Conservation (phyloP, 2,797 vertebrate genomes). For the Peromyscus nudipes region DNA sequence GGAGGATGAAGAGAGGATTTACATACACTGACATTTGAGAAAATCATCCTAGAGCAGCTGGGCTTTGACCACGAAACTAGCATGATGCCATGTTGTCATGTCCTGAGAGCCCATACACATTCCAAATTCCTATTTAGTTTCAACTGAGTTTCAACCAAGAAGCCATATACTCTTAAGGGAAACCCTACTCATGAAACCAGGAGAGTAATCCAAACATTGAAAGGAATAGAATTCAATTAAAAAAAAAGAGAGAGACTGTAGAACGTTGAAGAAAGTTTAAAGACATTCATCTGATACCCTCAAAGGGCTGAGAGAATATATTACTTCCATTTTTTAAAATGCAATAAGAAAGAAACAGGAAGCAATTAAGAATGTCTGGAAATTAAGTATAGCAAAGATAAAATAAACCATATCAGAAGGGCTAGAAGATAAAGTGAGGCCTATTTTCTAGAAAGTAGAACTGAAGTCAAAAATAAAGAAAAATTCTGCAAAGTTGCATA, state of each 20-base stretch:
- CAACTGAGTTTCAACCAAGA: background rate
- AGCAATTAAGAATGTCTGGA: constrained; percentile 1
- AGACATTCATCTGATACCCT: constrained; percentile 7
- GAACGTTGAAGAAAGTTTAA: background rate
- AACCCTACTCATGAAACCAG: background rate
- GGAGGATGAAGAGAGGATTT: constrained; percentile 54
- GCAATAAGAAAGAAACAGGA: background rate
- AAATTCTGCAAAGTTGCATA: constrained; percentile 8
- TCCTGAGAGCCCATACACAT: background rate
- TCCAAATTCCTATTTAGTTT: background rate
- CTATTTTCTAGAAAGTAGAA: constrained; percentile 13
- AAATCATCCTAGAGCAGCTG: constrained; percentile 58
- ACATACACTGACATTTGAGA: constrained; percentile 75
- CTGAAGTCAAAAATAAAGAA: constrained; percentile 19
- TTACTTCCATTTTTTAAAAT: background rate
- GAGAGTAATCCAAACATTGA: background rate
- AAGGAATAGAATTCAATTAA: background rate
- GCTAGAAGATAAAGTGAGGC: constrained; percentile 24
- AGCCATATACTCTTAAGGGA: background rate
- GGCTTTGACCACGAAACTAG: background rate
- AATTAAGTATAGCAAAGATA: background rate
- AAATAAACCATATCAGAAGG: constrained; percentile 9
- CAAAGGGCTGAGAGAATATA: constrained; percentile 11
- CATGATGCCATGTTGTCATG: background rate
- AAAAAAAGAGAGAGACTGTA: background rate